These are phyloP conservation scores for Cotesia typhae DNA, from an alignment of 1,140 invertebrate genomes.

Conservation along the genomic window DNA sequence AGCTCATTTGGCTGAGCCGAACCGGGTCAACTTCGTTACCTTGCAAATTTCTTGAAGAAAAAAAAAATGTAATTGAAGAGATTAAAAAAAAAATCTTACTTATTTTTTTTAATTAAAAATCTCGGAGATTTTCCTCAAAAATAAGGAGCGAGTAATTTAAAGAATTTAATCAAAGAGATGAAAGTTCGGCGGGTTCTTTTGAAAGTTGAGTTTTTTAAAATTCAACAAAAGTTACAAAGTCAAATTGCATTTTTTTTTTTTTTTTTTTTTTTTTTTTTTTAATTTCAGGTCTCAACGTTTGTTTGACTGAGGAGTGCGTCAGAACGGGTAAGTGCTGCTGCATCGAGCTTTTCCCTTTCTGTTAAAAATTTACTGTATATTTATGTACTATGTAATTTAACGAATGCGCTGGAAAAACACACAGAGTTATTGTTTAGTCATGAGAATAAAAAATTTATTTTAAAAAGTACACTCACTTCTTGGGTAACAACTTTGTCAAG, in stretches of 20 bases:
- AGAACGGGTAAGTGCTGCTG: slow-evolving; percentile 69
- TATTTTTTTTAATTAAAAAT: background rate
- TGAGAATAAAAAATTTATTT: background rate
- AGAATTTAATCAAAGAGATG: no score
- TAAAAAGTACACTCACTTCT: background rate
- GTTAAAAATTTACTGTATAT: slow-evolving; percentile 28
- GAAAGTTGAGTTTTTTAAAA: no score
- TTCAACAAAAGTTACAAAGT: slow-evolving; percentile 6
- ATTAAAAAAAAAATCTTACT: background rate
- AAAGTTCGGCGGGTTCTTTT: no score
- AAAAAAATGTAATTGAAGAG: background rate
- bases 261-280: slow-evolving; percentile 7
- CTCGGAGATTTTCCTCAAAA: background rate
- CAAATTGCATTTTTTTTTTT: no score
- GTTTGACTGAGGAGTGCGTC: slow-evolving; percentile 77
- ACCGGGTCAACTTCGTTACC: slow-evolving; percentile 21
- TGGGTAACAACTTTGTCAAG: no score
- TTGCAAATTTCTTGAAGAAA: background rate
- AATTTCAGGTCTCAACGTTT: slow-evolving; percentile 68
- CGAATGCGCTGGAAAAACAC: background rate
- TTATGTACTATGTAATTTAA: no score
- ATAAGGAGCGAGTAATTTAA: background rate
- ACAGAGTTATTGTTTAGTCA: background rate
- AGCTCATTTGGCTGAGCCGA: background rate
- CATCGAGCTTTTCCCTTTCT: no score